Evolutionary conservation across 2,888 invertebrate species (phyloP).

Genomic region (Dasysyrphus tricinctus): DNA sequence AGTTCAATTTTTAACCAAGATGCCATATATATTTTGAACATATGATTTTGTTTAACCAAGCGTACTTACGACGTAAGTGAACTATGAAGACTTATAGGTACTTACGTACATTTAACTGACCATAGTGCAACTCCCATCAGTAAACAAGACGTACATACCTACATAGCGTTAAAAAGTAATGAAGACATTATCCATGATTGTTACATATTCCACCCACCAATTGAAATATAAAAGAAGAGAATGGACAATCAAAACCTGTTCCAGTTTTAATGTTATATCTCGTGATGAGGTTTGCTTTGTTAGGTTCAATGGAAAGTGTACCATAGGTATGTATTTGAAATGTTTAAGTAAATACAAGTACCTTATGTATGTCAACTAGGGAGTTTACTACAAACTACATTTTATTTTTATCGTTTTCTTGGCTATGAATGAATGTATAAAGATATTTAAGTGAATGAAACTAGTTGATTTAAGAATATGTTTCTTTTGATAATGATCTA

Average conservation of each 20-base stretch:
- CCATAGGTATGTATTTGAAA: too few relatives aligned
- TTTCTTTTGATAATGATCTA: too few relatives aligned
- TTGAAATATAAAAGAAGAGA: neutral
- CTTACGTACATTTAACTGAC: neutral
- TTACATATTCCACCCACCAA: neutral
- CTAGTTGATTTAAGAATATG: too few relatives aligned
- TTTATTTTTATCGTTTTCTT: too few relatives aligned
- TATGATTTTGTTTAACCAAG: neutral
- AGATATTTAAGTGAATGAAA: too few relatives aligned
- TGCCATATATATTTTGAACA: neutral
- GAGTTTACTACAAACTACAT: too few relatives aligned
- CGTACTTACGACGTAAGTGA: neutral
- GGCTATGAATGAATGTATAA: too few relatives aligned
- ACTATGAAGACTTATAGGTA: conserved; percentile 7
- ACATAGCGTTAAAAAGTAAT: neutral
- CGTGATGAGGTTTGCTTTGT: neutral
- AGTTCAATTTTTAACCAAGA: conserved; percentile 14
- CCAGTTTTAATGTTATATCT: neutral
- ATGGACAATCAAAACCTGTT: neutral
- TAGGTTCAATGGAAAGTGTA: too few relatives aligned
- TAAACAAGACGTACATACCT: neutral
- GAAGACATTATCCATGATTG: neutral
- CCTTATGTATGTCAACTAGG: too few relatives aligned
- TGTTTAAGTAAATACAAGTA: too few relatives aligned
- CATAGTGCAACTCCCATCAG: neutral